Evolutionary conservation across 1,140 invertebrate species (phyloP), one percentile per base, ranked within the genome.

Genomic region (Heliconius himera): DNA sequence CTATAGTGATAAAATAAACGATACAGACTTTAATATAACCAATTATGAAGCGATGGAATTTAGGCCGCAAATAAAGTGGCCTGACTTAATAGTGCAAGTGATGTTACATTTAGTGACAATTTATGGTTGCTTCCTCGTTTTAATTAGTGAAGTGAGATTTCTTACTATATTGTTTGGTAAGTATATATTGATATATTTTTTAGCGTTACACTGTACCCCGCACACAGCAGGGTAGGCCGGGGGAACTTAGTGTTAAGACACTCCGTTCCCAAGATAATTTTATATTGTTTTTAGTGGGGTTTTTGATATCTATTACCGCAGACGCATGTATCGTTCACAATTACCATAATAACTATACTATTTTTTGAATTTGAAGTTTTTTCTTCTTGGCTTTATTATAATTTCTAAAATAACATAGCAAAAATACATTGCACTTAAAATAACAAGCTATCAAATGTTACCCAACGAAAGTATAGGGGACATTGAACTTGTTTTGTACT

Each of bases 141-240:
- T 97, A 46, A 95, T 95, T 0, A 93, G 91, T 81, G 94, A 96
- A 82, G 96, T 96, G n/a, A 96, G 95, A 86, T 89, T 96, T 76
- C 94, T 96, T 76, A 97, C 97, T 80, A 90, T 94, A 70, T 82
- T 97, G 75, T 97, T 97, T 95, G 96, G 97, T 98, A 95, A 96
- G 96, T 96, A 74, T 56, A 33, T 72, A 51, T 60, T 73, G 18
- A 33, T 46, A 46, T 4, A 46, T 41, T 49, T 70, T 79, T 76
- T 60, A 16, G 3, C 11, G 0, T 46, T 46, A 46, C 41, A 6
- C 3, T 46, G 41, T 46, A 46, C 3, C 41, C 13, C 41, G 1
- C 41, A 36, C 33, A 46, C 41, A 46, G 41, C 41, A 46, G 41
- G 38, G 41, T 41, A 13, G 13, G 41, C 13, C 3, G 13, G 33